A percentile compares a stretch with the other conserved stretches of the same genome.
Evolutionary conservation across 2,888 invertebrate genomes (phyloP).

Genomic region (Drosophila neonasuta): DNA sequence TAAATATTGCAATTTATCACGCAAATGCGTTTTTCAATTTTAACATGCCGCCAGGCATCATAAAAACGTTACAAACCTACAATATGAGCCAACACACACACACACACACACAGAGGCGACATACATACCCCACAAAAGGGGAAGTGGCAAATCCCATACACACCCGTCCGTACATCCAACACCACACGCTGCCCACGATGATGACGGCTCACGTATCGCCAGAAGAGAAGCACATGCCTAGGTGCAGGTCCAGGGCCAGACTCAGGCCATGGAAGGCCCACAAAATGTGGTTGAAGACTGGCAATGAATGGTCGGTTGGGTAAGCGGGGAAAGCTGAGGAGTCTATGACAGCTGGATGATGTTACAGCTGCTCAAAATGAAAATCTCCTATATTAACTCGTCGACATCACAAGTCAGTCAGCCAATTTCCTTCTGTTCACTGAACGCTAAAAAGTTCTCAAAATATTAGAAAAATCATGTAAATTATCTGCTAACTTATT

Average conservation of each 20-base stretch:
- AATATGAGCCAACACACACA: conserved; percentile 66
- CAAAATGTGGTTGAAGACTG: conserved; percentile 13
- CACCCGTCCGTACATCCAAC: background rate
- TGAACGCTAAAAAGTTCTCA: background rate
- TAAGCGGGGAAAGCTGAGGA: background rate
- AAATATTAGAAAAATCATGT: background rate
- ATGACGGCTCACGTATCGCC: conserved; percentile 59
- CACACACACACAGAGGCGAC: conserved; percentile 11
- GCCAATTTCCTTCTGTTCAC: background rate
- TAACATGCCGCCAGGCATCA: conserved; percentile 82
- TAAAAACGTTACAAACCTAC: conserved; percentile 78
- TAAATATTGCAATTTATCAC: conserved; percentile 82
- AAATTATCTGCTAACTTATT: background rate
- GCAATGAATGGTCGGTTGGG: conserved; percentile 8
- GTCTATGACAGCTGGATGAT: conserved; percentile 14
- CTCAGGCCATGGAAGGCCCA: conserved; percentile 2
- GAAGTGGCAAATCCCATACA: conserved; percentile 28
- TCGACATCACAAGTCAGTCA: conserved; percentile 8
- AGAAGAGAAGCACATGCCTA: conserved; percentile 14
- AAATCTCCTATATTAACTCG: conserved; percentile 16
- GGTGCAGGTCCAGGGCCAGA: background rate
- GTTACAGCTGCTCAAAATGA: conserved; percentile 31
- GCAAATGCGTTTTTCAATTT: conserved; percentile 82
- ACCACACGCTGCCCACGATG: conserved; percentile 54
- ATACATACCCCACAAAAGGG: conserved; percentile 29